Conservation (phyloP, 2,797 vertebrate genomes). For the Xiphophorus birchmanni region DNA sequence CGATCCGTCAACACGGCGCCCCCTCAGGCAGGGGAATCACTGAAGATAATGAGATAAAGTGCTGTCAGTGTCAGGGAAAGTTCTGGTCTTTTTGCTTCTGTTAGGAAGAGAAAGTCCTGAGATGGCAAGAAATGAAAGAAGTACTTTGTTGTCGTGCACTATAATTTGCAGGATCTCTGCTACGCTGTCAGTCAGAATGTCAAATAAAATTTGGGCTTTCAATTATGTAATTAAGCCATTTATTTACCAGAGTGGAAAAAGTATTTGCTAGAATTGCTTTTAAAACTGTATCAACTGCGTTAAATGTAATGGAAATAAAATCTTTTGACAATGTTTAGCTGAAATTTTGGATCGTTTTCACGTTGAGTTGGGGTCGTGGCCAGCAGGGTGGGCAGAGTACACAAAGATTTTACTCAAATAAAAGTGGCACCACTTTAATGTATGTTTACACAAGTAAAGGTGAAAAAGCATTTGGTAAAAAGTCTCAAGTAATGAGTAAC, state of each 20-base stretch:
- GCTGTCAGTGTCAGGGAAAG: background rate
- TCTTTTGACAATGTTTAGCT: too few relatives aligned
- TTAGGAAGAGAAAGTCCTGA: background rate
- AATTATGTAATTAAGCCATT: background rate
- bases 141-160: background rate
- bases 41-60: constrained; percentile 3
- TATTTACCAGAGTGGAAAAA: background rate
- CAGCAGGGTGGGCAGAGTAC: too few relatives aligned
- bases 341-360: too few relatives aligned
- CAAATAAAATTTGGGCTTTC: background rate
- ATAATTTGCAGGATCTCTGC: background rate
- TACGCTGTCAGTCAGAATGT: background rate
- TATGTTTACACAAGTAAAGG: too few relatives aligned
- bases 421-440: too few relatives aligned
- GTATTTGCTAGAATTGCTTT: too few relatives aligned
- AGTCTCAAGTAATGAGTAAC: too few relatives aligned
- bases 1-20: background rate
- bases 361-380: too few relatives aligned
- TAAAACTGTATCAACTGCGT: too few relatives aligned
- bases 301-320: too few relatives aligned
- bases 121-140: background rate
- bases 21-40: background rate
- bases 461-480: too few relatives aligned
- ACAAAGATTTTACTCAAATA: too few relatives aligned
- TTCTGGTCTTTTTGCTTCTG: background rate